Evolutionary conservation across 2,888 invertebrate genomes (phyloP).

Genomic region (Mesorhabditis belari): DNA sequence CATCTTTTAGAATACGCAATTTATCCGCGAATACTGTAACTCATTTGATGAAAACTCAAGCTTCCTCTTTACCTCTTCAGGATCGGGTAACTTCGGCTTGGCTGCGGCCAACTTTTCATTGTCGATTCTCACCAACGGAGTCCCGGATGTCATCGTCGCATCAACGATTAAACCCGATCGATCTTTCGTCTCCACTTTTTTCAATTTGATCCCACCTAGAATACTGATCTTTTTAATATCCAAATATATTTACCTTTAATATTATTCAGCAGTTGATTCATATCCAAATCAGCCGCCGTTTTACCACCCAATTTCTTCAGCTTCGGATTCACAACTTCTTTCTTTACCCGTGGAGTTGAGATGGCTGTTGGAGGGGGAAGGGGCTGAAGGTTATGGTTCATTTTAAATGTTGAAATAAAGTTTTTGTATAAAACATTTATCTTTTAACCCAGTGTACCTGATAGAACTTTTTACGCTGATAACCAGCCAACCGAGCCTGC

Average conservation of each 20-base stretch:
- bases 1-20: no score
- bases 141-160: constrained; percentile 21
- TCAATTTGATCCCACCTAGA: constrained; percentile 30
- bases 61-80: not conserved
- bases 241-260: not conserved
- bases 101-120: not conserved
- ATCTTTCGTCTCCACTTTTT: constrained; percentile 42
- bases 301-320: not conserved
- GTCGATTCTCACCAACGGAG: not conserved
- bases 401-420: not conserved
- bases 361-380: not conserved
- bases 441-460: no score
- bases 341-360: not conserved
- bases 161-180: constrained; percentile 36
- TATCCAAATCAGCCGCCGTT: not conserved
- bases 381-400: not conserved
- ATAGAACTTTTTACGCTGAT: no score
- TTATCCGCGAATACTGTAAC: no score
- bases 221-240: constrained; percentile 4
- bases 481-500: no score
- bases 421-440: not conserved
- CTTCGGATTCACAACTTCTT: not conserved
- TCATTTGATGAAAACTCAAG: no score
- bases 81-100: not conserved
- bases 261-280: not conserved